These are phyloP conservation scores for Rhipidura dahli DNA, from an alignment of 2,113 vertebrate species.

Conservation along the genomic window DNA sequence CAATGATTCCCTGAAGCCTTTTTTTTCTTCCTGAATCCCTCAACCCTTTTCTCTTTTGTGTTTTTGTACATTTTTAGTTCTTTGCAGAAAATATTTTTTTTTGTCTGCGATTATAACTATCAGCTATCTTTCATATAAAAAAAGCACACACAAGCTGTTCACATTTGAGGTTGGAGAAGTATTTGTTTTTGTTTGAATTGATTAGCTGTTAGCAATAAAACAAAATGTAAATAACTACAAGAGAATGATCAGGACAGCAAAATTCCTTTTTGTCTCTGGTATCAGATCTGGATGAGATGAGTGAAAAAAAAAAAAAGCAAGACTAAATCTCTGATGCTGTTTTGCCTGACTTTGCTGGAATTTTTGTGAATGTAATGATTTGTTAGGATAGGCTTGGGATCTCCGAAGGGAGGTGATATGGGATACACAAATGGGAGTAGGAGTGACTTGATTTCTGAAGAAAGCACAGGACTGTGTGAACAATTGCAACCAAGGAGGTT, in stretches of 20 bases:
- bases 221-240: constrained; percentile 19
- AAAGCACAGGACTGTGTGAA: neutral
- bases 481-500: neutral
- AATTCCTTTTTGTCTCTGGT: neutral
- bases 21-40: neutral
- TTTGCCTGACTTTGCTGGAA: neutral
- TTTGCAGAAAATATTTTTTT: neutral
- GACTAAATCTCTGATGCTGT: neutral
- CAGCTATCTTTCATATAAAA: neutral
- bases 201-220: constrained; percentile 52
- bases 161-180: neutral
- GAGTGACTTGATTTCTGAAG: neutral
- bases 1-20: constrained; percentile 30
- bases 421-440: neutral
- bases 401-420: neutral
- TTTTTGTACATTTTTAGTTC: neutral
- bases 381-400: neutral
- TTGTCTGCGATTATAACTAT: neutral
- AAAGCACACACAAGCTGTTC: neutral
- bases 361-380: constrained; percentile 5
- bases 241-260: neutral
- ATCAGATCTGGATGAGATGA: constrained; percentile 11
- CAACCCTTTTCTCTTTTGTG: neutral
- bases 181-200: constrained; percentile 36
- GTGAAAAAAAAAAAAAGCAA: neutral